Evolutionary conservation across 2,888 invertebrate genomes (phyloP).

Genomic region (Scaptomyza reducta): DNA sequence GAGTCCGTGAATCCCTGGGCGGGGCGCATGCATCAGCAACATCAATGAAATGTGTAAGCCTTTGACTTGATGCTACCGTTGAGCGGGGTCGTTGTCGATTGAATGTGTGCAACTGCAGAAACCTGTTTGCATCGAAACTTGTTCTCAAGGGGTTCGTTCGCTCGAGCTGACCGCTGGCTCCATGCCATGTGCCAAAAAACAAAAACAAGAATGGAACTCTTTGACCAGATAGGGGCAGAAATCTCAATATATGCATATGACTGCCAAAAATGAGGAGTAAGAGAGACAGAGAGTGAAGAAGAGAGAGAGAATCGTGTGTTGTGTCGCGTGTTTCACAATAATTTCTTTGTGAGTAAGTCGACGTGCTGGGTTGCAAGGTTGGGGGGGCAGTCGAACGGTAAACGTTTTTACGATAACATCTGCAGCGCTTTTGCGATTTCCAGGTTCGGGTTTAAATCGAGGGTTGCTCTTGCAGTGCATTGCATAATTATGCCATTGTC

Average conservation of each 20-base stretch:
- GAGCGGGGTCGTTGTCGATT: constrained; percentile 41
- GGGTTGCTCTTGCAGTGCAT: constrained; percentile 53
- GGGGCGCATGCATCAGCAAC: constrained; percentile 62
- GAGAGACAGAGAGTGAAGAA: constrained; percentile 1
- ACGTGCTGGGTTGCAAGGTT: neutral
- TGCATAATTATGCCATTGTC: constrained; percentile 79
- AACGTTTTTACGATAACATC: constrained; percentile 79
- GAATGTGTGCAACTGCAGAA: constrained; percentile 47
- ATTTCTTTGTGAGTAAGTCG: constrained; percentile 14
- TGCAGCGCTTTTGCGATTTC: constrained; percentile 63
- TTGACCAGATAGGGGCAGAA: constrained; percentile 52
- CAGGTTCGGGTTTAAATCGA: constrained; percentile 9
- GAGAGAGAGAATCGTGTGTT: constrained; percentile 21
- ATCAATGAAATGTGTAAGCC: constrained; percentile 75
- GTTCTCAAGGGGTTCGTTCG: constrained; percentile 62
- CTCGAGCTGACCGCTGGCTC: constrained; percentile 49
- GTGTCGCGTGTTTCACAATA: constrained; percentile 74
- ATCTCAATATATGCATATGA: constrained; percentile 55
- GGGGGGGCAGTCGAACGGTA: constrained; percentile 58
- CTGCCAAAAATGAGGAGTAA: neutral
- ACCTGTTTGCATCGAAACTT: constrained; percentile 71
- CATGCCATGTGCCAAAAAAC: constrained; percentile 53
- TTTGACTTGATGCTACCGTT: constrained; percentile 69
- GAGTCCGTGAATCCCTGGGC: neutral
- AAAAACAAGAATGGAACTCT: constrained; percentile 1